phyloP scores from a whole-genome alignment of 2,113 vertebrate genomes.

The Mungos mungo region DNA sequence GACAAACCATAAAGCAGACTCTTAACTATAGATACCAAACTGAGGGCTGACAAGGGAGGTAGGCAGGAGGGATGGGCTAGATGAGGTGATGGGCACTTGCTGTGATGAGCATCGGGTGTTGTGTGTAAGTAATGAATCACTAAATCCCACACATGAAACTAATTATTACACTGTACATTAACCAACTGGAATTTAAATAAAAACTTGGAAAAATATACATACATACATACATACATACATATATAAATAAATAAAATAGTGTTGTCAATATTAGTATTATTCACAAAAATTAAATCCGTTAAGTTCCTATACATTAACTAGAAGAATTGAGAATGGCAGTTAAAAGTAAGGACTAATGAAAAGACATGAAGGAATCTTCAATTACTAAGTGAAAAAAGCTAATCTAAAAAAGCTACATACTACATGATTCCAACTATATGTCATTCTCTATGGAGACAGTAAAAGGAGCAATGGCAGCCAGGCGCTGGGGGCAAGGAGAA shows the following conservation, averaged over 20 bases:
- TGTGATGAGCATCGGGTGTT: not conserved
- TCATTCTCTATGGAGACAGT: not conserved
- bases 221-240: not conserved
- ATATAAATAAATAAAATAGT: not conserved
- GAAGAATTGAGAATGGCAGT: not conserved
- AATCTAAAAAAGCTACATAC: not conserved
- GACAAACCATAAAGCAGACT: not conserved
- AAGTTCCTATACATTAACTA: not conserved
- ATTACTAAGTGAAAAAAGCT: not conserved
- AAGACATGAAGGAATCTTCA: not conserved
- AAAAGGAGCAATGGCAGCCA: not conserved
- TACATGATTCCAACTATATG: not conserved
- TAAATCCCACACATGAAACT: not conserved
- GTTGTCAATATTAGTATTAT: not conserved
- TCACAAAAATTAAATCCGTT: not conserved
- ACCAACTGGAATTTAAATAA: not conserved
- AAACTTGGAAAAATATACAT: not conserved
- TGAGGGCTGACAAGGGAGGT: not conserved
- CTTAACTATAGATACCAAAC: not conserved
- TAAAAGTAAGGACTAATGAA: not conserved
- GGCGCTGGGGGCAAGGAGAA: not conserved
- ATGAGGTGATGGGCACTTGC: not conserved
- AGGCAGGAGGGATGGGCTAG: not conserved
- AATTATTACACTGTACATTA: not conserved
- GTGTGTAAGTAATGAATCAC: not conserved